Conservation (phyloP, 1,140 invertebrate genomes). For the Drosophila ohnishii region DNA sequence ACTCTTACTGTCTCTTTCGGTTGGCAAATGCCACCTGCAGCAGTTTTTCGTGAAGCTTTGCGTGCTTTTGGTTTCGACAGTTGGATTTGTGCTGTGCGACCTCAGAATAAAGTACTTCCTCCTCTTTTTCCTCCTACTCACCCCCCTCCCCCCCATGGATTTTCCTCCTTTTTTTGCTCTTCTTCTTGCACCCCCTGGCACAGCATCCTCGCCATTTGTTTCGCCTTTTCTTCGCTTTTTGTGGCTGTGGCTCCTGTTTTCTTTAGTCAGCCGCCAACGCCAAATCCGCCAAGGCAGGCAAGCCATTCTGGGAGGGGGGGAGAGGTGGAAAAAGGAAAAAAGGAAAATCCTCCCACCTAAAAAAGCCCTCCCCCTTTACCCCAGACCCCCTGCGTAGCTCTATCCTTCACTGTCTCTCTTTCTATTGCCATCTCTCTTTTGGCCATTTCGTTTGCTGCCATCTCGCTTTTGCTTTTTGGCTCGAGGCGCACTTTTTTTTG, state of each 20-base stretch:
- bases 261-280: constrained; percentile 71
- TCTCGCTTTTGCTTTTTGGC: constrained; percentile 49
- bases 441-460: constrained; percentile 51
- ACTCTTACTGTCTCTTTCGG: constrained; percentile 8
- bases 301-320: not conserved
- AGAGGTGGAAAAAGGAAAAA: not conserved
- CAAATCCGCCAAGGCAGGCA: constrained; percentile 67
- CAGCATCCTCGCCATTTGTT: constrained; percentile 72
- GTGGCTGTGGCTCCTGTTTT: constrained; percentile 56
- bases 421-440: constrained; percentile 26
- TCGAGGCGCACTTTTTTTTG: constrained; percentile 51
- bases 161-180: not conserved
- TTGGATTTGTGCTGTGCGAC: constrained; percentile 73
- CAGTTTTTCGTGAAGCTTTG: constrained; percentile 62
- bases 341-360: constrained; percentile 3
- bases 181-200: not conserved
- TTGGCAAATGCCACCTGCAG: constrained; percentile 71
- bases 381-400: not conserved
- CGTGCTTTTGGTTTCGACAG: constrained; percentile 80
- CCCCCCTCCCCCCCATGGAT: not conserved
- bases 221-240: constrained; percentile 45
- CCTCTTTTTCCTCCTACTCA: not conserved
- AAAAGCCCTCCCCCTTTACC: not conserved
- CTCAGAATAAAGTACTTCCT: constrained; percentile 61
- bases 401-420: constrained; percentile 25